Base-by-base conservation (phyloP, 92 coral and sea anemone species). In the Porites evermanni region DNA sequence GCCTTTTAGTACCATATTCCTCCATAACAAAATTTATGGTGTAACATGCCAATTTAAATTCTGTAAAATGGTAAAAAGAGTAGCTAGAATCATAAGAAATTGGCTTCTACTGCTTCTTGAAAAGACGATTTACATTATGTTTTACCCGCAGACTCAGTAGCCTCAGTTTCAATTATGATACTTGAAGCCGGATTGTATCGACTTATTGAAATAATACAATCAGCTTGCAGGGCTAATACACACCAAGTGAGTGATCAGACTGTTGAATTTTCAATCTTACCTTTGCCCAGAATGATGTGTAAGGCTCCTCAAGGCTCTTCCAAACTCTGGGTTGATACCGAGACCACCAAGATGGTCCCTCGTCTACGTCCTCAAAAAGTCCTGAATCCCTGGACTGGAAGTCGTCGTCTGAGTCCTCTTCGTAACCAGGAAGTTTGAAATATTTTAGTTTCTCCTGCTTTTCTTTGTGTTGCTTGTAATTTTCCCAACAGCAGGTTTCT, bases 401-500 rank as follows among this genome's bases (percentile, higher is more conserved):
- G 44, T 47, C 72, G 58, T 83, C 87, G 47, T 86, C 95, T 2
- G 74, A 77, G 61, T 76, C 86, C 64, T 92, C 95, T 20, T 90
- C 93, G 54, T 85, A 86, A 47, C 92, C 93, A 12, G 92, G 94
- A 56, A 92, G 96, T n/a, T 89, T 95, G 71, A 94, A 92, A 85
- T 88, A 93, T 80, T 95, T 95, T 8, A 97, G 90, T 61, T 97
- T 97, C 70, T 97, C 98, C 73, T 97, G 98, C 72, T 95, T 92
- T 53, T 97, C 99, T 66, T 94, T 96, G 94, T 97, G 99, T 65
- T 97, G 98, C 61, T 97, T 95, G 89, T 93, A 97, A 83, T 89
- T 88, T 61, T 95, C 99, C 99, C 99, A 97, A 69, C 99, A 97
- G 23, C 99, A 97, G 61, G 94, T 95, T 75, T 97, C 99, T 12